Evolutionary conservation across 2,113 vertebrate genomes (phyloP).

Genomic region (Paramormyrops kingsleyae): DNA sequence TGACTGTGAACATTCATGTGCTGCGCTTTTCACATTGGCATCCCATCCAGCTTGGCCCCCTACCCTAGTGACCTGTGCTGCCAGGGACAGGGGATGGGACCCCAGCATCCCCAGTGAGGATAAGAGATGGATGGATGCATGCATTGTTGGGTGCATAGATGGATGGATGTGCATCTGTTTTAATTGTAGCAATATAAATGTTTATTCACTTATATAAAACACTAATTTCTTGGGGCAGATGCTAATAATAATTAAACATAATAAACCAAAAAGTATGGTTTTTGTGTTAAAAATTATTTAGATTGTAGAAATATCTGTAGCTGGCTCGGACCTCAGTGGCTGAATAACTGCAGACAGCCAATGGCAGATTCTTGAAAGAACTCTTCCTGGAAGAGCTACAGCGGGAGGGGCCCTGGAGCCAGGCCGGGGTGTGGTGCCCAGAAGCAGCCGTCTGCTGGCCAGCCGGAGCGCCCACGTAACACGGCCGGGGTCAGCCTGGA

Average conservation of each 20-base stretch:
- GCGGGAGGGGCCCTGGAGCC: not conserved
- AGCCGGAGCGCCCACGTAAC: not conserved
- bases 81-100: not conserved
- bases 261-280: not conserved
- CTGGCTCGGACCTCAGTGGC: not conserved
- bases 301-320: not conserved
- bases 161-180: not conserved
- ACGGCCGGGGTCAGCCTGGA: not conserved
- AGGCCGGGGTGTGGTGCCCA: not conserved
- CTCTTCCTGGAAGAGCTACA: not conserved
- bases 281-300: not conserved
- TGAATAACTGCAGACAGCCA: not conserved
- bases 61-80: not conserved
- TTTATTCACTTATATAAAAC: not conserved
- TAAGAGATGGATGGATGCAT: not conserved
- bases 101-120: not conserved
- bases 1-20: not conserved
- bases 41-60: not conserved
- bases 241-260: not conserved
- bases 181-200: not conserved
- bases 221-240: not conserved
- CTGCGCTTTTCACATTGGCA: not conserved
- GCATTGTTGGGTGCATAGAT: not conserved
- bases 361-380: not conserved
- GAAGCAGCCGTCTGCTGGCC: not conserved